Evolutionary conservation across 2,113 vertebrate species (phyloP), one percentile per base, ranked within the genome.

Genomic region (Pterocles orientalis): DNA sequence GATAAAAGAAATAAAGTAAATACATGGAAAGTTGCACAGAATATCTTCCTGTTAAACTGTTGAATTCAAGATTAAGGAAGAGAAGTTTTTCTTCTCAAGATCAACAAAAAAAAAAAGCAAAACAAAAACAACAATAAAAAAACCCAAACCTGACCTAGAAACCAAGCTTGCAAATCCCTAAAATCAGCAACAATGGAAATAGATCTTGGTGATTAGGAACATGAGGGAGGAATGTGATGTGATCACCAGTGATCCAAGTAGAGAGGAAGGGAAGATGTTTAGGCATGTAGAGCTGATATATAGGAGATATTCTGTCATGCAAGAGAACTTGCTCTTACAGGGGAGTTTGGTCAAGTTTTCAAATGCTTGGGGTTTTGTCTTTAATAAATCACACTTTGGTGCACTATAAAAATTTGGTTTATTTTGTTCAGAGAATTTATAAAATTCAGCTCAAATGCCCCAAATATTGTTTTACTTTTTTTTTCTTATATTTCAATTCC

Each of bases 381-480:
- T 60, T 51, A 53, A 53, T 18, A 43, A 87, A 60, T 14, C 1
- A 39, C 6, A 1, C 1, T 53, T 61, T 36, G 4, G 47, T 71
- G 5, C 1, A 1, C 18, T 13, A 0, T 31, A 58, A 86, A 61
- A 73, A 29, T 34, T n/a, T 31, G 1, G 0, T 12, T 26, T 20
- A 19, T 48, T 72, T 61, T 3, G 7, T 60, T 79, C 4, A 7
- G 60, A 50, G 17, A 36, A 2, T 75, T 70, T 56, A 39, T 10
- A 53, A 7, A 68, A 50, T 57, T 62, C 47, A 79, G 7, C 15
- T 36, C 7, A 26, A 26, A 12, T 51, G 11, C 65, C 16, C 18
- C 6, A 12, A 47, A 48, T 50, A 9, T 15, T 31, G 4, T 31
- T 48, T 41, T 36, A 7, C 3, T 29, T 3, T 65, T 58, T 78